Evolutionary conservation across 2,797 vertebrate species (phyloP), one percentile per base, ranked within the genome.

Genomic region (Pipistrellus pipistrellus): DNA sequence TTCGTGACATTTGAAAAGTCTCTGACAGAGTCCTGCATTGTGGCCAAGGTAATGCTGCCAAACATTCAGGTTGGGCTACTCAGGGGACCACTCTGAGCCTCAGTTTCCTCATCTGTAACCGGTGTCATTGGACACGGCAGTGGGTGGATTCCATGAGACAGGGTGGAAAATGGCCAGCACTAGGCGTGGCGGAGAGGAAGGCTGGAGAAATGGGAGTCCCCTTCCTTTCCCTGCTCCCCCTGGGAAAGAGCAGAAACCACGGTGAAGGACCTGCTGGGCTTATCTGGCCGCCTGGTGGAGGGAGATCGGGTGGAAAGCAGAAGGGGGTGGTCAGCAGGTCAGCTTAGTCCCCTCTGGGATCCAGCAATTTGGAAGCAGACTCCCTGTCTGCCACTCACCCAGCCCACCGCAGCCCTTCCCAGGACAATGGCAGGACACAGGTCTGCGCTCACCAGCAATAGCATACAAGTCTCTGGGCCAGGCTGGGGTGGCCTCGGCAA

Each of bases 351-450:
- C 72, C 85, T 64, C 69, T 83, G 18, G 35, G 81, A 90, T 35
- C 89, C 75, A 62, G 69, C 71, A 81, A 5, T 76, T 80, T 92
- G 76, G 93, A 95, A 96, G 68, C 17, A 71, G 71, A 72, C 38
- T 69, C 83, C 46, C 78, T 64, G 20, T 82, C 75, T 90, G n/a
- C 35, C 0, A 10, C 38, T 35, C 2, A 2, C 25, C 18, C 6
- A 23, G 71, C 71, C 66, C 23, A 13, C 46, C 0, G 21, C 3
- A 5, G 57, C 18, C 90, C 48, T 82, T 76, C 13, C 48, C 68
- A 96, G 84, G 92, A 84, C 86, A 97, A 95, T 89, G 48, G 83
- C 80, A 95, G 91, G 95, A 92, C 89, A 38, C 46, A 84, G 89
- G 44, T 59, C 69, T 38, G 21, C 11, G 73, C 57, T 90, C n/a